phyloP scores from a whole-genome alignment of 2,888 invertebrate genomes.

The Epinotia nisella region DNA sequence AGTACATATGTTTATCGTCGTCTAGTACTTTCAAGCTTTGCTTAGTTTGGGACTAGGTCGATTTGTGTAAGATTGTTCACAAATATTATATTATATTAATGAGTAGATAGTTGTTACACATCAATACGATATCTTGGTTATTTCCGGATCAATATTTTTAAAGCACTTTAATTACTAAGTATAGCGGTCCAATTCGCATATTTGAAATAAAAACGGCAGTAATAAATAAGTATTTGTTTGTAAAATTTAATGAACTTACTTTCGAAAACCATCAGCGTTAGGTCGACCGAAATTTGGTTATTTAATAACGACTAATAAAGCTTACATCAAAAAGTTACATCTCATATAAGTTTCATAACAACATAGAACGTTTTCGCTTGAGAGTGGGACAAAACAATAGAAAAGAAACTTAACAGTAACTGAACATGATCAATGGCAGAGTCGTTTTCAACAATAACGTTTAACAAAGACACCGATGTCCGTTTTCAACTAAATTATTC shows the following conservation, averaged over 20 bases:
- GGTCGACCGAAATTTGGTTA: too few relatives aligned
- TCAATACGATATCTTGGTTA: too few relatives aligned
- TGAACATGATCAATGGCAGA: slow-evolving; percentile 32
- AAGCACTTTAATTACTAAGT: too few relatives aligned
- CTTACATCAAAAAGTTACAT: background rate
- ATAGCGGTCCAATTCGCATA: too few relatives aligned
- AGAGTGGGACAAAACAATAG: slow-evolving; percentile 8
- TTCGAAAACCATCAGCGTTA: background rate
- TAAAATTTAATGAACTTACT: background rate
- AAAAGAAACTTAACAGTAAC: slow-evolving; percentile 39
- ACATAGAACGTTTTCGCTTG: background rate
- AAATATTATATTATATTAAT: too few relatives aligned
- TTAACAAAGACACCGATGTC: slow-evolving; percentile 14
- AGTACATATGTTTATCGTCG: too few relatives aligned
- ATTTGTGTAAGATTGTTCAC: too few relatives aligned
- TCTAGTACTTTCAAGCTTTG: too few relatives aligned
- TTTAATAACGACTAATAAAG: background rate
- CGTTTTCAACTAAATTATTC: slow-evolving; percentile 9
- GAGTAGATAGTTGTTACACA: too few relatives aligned
- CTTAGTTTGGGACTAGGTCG: too few relatives aligned
- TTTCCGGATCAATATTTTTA: too few relatives aligned
- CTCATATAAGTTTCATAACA: background rate
- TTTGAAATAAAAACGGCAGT: background rate
- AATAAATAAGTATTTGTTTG: too few relatives aligned
- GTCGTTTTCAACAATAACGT: slow-evolving; percentile 22